These are phyloP conservation scores for Dicycla oo DNA, from an alignment of 2,888 invertebrate species.

Conservation along the genomic window DNA sequence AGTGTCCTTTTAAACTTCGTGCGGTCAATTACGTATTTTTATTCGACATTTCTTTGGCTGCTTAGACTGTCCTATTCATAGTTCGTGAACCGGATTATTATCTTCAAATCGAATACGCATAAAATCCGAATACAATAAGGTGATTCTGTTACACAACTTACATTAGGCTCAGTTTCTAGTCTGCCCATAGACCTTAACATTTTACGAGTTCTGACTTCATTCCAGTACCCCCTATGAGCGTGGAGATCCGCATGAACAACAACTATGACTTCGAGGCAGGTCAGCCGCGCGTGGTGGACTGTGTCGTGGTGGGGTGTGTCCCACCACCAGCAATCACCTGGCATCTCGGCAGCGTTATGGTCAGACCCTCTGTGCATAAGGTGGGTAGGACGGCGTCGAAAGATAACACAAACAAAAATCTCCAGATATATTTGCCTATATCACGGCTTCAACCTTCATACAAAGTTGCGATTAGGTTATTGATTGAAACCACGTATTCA, in stretches of 20 bases:
- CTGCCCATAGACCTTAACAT: background rate
- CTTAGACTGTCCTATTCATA: background rate
- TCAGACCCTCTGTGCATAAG: constrained; percentile 82
- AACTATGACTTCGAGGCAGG: constrained; percentile 84
- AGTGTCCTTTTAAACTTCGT: background rate
- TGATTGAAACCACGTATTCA: too few species aligned
- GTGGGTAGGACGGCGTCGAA: constrained; percentile 61
- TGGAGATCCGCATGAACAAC: constrained; percentile 82
- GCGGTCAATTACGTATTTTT: background rate
- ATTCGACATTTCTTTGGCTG: background rate
- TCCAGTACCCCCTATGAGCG: constrained; percentile 81
- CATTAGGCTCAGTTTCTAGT: background rate
- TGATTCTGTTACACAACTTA: background rate
- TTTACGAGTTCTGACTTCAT: background rate
- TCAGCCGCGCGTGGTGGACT: constrained; percentile 83
- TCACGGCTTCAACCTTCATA: too few species aligned
- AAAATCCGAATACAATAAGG: background rate
- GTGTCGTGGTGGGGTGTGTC: constrained; percentile 83
- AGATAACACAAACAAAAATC: background rate
- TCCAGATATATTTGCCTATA: too few species aligned
- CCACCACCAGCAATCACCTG: constrained; percentile 82
- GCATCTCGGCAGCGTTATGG: constrained; percentile 77
- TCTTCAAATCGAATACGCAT: background rate
- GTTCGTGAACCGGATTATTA: background rate
- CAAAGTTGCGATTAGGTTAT: too few species aligned